Base-by-base conservation (phyloP, 2,888 invertebrate species). In the Agrotis segetum region DNA sequence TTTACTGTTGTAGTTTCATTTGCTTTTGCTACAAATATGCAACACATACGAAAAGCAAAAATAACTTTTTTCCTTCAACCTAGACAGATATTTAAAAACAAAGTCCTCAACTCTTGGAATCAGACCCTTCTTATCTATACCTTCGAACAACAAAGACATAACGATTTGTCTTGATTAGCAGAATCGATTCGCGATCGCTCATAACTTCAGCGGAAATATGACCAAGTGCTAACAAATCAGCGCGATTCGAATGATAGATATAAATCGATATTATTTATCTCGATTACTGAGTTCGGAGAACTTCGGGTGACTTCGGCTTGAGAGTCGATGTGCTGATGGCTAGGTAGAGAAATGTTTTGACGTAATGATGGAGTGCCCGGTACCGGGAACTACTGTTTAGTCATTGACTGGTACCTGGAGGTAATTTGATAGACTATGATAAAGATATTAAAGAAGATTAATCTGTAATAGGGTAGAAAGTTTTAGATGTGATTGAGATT, bases 231-330 rank as follows among this genome's bases (percentile, higher is more conserved):
- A 87, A 89, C 87, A 86, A 84, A 87, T 87, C 85, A 84, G 79
- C 79, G 77, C 80, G 72, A 85, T 84, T 84, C 85, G 83, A 85
- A 79, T 89, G 91, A 90, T 87, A 87, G 87, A 88, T 90, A 92
- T 88, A 87, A 92, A 93, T 91, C 88, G 90, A 89, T 87, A 84
- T 77, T 82, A 92, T 92, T 90, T 88, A 90, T 92, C 88, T 91
- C 88, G 91, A 91, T 93, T 91, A 89, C 77, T 34, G 73, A 85
- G 73, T 89, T 88, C 88, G 73, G 71, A 67, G 88, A 87, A 90
- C 77, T 79, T 72, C 67, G 68, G 44, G 56, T 79, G 86, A 90
- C 77, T 80, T 71, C 66, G 66, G 34, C 60, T 79, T 60, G 75
- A 79, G 74, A 70, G 66, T 65, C 71, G 64, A 74, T 70, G 83